Evolutionary conservation across 1,140 invertebrate genomes (phyloP), one percentile per base, ranked within the genome.

Genomic region (Papilio polyxenes): DNA sequence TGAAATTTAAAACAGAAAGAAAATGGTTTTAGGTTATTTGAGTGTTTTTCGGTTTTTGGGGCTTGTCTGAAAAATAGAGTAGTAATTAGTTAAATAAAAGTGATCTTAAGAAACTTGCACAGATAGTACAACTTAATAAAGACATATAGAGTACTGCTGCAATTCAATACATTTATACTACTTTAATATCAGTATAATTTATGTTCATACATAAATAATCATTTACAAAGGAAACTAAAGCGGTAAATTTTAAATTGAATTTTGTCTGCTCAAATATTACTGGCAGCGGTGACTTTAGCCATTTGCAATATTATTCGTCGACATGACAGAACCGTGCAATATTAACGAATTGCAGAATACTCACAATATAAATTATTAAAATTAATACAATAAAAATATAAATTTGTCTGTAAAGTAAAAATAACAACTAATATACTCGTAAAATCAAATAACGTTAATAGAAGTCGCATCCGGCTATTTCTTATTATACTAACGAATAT

Each of bases 301-400:
- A 59, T 78, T 78, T 59, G 49, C 51, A 17, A 56, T 59, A 59
- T 56, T 78, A 78, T 78, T 78, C 51, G 51, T 78, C 51, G 76
- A 78, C 51, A 40, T 31, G 76, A 59, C 20, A 13, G 10, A 3
- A 3, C 8, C 10, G 62, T 65, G 23, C 62, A 65, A 31, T 65
- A 65, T 65, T 65, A 65, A 65, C 62, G 62, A 65, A 65, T 65
- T 13, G 62, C 20, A 31, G 62, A 31, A 31, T 20, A 65, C 31
- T 23, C 31, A 65, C 23, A 31, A 9, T 59, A 59, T 59, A 59
- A 17, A n/a, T 2, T 31, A n/a, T n/a, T n/a, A n/a, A n/a, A n/a
- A n/a, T n/a, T n/a, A n/a, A n/a, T n/a, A n/a, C n/a, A n/a, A n/a
- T n/a, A n/a, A n/a, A n/a, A n/a, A n/a, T 31, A 31, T 31, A 31